phyloP scores from a whole-genome alignment of 2,888 invertebrate species.

The Eupithecia exiguata region DNA sequence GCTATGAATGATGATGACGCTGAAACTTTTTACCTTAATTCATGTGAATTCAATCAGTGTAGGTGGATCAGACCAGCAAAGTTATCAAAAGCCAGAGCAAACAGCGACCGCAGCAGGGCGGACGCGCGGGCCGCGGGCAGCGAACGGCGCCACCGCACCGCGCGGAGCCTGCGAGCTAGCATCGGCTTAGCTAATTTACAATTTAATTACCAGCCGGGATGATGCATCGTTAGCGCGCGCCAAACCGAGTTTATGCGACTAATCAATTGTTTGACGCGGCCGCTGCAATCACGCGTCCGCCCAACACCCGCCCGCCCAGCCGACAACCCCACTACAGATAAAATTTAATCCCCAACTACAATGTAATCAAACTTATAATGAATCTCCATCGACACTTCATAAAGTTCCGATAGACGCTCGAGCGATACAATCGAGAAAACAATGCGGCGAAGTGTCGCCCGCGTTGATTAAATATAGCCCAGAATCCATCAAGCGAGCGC shows the following conservation, averaged over 20 bases:
- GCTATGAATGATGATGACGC: not conserved
- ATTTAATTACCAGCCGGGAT: constrained; percentile 82
- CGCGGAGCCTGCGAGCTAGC: constrained; percentile 65
- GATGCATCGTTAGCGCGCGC: constrained; percentile 83
- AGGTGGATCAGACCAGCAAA: constrained; percentile 24
- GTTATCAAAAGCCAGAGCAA: constrained; percentile 51
- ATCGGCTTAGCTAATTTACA: constrained; percentile 82
- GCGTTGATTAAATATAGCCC: constrained; percentile 82
- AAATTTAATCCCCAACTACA: constrained; percentile 32
- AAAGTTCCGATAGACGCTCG: constrained; percentile 68
- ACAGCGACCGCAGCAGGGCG: constrained; percentile 53
- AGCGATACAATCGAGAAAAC: constrained; percentile 75
- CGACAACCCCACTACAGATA: constrained; percentile 31
- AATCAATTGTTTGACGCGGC: constrained; percentile 84
- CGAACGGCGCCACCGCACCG: constrained; percentile 54
- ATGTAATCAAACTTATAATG: constrained; percentile 49
- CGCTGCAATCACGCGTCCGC: constrained; percentile 78
- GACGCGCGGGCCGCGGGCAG: constrained; percentile 39
- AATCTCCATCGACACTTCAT: constrained; percentile 64
- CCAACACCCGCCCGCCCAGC: constrained; percentile 43
- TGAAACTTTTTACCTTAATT: not conserved
- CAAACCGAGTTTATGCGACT: constrained; percentile 84
- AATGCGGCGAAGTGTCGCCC: constrained; percentile 75
- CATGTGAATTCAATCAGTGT: not conserved
- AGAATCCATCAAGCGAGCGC: constrained; percentile 79